Conservation (phyloP, 2,113 vertebrate genomes). For the Charina bottae region DNA sequence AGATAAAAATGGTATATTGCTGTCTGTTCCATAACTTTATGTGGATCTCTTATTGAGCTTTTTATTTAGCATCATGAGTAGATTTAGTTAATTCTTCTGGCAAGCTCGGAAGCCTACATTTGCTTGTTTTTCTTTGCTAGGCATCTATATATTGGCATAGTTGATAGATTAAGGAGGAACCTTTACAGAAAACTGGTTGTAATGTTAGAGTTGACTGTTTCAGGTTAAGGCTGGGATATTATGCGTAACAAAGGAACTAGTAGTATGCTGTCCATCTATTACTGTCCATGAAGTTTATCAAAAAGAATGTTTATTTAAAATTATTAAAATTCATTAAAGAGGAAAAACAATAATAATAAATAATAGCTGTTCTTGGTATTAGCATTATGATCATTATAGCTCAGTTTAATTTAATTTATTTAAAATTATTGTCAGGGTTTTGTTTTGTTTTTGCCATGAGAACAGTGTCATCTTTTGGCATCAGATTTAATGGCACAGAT, state of each 20-base stretch:
- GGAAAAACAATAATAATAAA: neutral
- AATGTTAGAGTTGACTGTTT: neutral
- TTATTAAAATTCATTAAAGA: neutral
- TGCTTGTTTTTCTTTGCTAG: neutral
- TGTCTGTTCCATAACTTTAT: neutral
- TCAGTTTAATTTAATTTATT: neutral
- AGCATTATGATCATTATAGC: neutral
- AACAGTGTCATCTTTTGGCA: neutral
- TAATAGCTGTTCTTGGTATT: neutral
- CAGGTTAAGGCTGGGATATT: neutral
- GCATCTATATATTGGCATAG: neutral
- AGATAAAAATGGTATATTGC: too few species aligned
- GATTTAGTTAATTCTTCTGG: neutral
- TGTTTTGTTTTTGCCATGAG: neutral
- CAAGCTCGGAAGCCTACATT: neutral
- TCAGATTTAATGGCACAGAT: neutral
- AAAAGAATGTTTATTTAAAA: neutral
- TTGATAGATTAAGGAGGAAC: neutral
- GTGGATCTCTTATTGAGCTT: neutral
- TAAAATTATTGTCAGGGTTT: neutral
- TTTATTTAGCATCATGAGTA: neutral
- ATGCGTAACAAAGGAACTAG: neutral
- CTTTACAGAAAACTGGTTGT: neutral
- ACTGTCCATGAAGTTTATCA: neutral
- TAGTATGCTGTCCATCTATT: neutral